Conservation (phyloP, 2,888 invertebrate species). For the Ectemnius continuus region DNA sequence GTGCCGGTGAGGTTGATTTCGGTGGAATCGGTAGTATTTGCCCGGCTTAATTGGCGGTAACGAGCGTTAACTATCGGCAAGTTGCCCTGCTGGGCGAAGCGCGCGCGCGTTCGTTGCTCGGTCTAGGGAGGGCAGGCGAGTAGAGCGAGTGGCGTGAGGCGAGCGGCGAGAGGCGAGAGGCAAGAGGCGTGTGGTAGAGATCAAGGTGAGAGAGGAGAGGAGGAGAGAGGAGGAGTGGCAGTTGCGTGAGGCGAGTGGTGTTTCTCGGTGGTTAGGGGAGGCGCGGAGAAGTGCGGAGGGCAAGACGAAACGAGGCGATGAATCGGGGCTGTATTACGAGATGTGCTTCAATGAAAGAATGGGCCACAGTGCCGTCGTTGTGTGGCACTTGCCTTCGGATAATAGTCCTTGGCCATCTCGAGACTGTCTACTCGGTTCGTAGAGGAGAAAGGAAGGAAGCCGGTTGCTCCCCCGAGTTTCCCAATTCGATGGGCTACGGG, state of each 20-base stretch:
- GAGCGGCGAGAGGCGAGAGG: background rate
- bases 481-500: background rate
- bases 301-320: constrained; percentile 3
- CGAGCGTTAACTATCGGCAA: constrained; percentile 6
- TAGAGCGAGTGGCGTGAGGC: background rate
- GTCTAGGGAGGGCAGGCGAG: no score
- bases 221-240: no score
- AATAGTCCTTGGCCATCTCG: constrained; percentile 4
- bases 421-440: background rate
- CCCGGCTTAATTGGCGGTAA: constrained; percentile 1
- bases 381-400: constrained; percentile 1
- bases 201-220: background rate
- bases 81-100: background rate
- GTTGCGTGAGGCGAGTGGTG: no score
- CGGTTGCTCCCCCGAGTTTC: background rate
- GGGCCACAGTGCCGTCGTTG: constrained; percentile 5
- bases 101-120: background rate
- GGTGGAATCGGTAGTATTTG: constrained; percentile 1
- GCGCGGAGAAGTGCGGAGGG: background rate
- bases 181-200: background rate
- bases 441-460: background rate
- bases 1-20: background rate
- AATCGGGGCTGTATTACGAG: constrained; percentile 9
- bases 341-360: constrained; percentile 7
- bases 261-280: no score